A percentile compares a stretch with the other conserved stretches of the same genome.
These are phyloP conservation scores for Hypotaenidia okinawae DNA, from an alignment of 2,797 vertebrate genomes.

Conservation along the genomic window DNA sequence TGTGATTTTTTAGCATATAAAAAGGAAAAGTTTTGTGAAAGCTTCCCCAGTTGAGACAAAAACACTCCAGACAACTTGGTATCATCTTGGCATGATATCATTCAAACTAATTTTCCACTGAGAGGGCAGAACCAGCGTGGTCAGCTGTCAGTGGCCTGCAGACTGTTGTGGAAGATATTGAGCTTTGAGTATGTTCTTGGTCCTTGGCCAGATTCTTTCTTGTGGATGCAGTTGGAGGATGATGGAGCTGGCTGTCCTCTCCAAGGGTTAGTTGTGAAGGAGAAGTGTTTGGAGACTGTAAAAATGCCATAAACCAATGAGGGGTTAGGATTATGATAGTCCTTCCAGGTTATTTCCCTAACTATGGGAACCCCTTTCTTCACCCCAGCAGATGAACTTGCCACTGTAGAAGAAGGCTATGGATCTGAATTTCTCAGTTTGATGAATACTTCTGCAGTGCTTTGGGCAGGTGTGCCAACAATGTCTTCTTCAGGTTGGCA, in stretches of 20 bases:
- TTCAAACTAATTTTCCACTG: neutral
- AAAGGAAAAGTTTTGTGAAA: neutral
- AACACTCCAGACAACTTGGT: neutral
- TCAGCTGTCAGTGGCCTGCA: neutral
- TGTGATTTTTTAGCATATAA: neutral
- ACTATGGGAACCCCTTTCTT: neutral
- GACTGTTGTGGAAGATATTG: neutral
- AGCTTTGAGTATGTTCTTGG: neutral
- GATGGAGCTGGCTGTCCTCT: constrained; percentile 9
- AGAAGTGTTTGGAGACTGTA: neutral
- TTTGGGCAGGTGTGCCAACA: neutral
- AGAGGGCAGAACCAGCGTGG: neutral
- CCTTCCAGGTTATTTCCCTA: neutral
- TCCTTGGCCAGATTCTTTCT: neutral
- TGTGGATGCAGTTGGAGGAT: neutral
- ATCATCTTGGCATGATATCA: neutral
- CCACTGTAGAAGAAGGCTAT: neutral
- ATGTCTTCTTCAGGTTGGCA: neutral
- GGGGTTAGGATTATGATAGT: neutral
- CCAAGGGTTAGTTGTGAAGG: neutral
- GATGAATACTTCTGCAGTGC: neutral
- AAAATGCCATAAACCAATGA: neutral
- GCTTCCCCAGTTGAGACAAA: neutral
- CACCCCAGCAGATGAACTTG: neutral
- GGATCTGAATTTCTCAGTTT: neutral